Evolutionary conservation across 2,797 vertebrate genomes (phyloP), one percentile per base, ranked within the genome.

Genomic region (Ataeniobius toweri): DNA sequence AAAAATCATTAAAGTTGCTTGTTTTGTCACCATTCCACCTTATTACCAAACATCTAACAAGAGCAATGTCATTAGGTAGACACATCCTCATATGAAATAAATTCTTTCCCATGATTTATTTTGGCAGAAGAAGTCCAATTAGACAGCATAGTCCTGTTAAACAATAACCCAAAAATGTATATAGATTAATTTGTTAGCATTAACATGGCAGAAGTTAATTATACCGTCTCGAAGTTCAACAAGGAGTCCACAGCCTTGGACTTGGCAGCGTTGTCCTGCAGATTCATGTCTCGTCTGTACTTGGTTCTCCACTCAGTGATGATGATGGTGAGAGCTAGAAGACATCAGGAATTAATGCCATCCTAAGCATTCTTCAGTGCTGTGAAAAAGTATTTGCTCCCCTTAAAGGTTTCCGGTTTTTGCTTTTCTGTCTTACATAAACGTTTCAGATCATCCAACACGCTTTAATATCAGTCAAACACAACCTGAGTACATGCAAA

Each of bases 231-330:
- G 0, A 99, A 99, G 92, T 99, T 99, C 3, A 99, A 94, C 83
- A 99, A 93, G 0, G 98, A 99, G 89, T 99, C 98, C 91, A 99
- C 97, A 0, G 98, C 98, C 68, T 95, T 96, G 24, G 97, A 90
- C 76, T 96, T 97, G 86, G 98, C 96, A 0, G 95, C 86, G 18
- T 99, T 99, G 93, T 99, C 98, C 85, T 95, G 95, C 0, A 14
- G 91, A 86, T 99, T 99, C 98, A 99, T 99, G 12, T 96, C 96
- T 13, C 98, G 96, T 5, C 98, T 96, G 92, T 96, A 99, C 89
- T 97, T 99, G 16, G 97, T 96, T 89, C 98, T 97, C 98, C 98
- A 99, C 77, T 99, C 98, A 0, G 97, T 99, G 93, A 99, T 97
- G 76, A 97, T 89, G 79, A 99, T 96, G 65, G 98, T 99, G 85